phyloP scores from a whole-genome alignment of 2,888 invertebrate genomes.

The Labia minor region DNA sequence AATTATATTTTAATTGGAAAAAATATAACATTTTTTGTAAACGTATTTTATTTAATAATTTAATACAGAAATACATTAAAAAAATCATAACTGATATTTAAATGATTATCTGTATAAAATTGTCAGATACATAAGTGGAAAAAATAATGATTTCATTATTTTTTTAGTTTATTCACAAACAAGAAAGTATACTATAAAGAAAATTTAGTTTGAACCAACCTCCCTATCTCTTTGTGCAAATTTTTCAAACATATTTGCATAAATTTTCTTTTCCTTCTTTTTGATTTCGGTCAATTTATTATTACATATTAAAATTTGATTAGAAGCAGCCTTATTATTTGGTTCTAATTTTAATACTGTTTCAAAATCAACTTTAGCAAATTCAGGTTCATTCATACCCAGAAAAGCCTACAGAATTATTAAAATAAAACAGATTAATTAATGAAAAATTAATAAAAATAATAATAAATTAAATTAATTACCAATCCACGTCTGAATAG shows the following conservation, averaged over 20 bases:
- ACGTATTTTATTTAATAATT: background rate
- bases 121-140: conserved; percentile 16
- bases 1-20: no score
- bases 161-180: no score
- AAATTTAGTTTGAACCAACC: conserved; percentile 40
- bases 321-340: conserved; percentile 75
- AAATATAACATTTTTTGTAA: no score
- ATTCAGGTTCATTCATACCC: conserved; percentile 61
- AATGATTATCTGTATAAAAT: background rate
- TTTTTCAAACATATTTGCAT: conserved; percentile 92
- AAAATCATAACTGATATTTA: background rate
- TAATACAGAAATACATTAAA: conserved; percentile 8
- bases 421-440: conserved; percentile 16
- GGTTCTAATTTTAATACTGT: conserved; percentile 67
- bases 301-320: conserved; percentile 61
- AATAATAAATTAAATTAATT: conserved; percentile 24
- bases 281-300: conserved; percentile 62
- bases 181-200: conserved; percentile 5
- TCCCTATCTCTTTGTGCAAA: conserved; percentile 70
- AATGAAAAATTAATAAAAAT: no score
- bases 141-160: conserved; percentile 17
- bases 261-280: conserved; percentile 73
- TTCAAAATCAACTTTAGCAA: conserved; percentile 68
- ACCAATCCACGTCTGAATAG: conserved; percentile 74
- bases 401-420: conserved; percentile 49